Evolutionary conservation across 1,140 invertebrate species (phyloP), one percentile per base, ranked within the genome.

Genomic region (Heliconius melpomene): DNA sequence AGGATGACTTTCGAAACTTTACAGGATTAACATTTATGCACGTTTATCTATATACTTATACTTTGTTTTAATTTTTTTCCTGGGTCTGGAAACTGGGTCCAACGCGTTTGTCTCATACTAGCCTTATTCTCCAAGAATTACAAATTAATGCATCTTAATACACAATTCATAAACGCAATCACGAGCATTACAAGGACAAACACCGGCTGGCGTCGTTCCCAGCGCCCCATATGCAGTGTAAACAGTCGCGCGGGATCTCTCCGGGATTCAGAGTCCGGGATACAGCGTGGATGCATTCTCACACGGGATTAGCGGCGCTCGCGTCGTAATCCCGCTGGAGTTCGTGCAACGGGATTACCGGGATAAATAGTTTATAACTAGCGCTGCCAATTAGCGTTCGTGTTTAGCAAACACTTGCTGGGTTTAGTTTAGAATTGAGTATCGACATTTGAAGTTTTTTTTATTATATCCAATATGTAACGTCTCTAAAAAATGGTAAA

Each of bases 241-340:
- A 83, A 84, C 82, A 83, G 29, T 29, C 60, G 23, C 13, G 23
- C 60, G 60, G 13, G 60, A 66, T 66, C 60, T 66, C 60, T 26
- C 60, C 60, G n/a, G 60, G 23, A 66, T 66, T 66, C 60, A 26
- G 26, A 16, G 8, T 13, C 82, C 82, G 79, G 75, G 79, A 70
- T 66, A 71, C 81, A 82, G 77, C 54, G n/a, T 57, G 54, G 54
- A 74, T 82, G 81, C 75, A 73, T 40, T 60, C 77, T 83, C 83
- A 66, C 79, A 79, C 74, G 75, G 81, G 81, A 84, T 84, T 84
- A 84, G 38, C 78, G 79, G 75, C 66, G 78, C 79, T 75, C 76
- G 80, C 75, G 78, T 72, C 75, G 73, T 83, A 83, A 83, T 83
- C 79, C 81, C 82, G 70, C 79, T 72, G 20, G 29, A 72, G 82